Base-by-base conservation (phyloP, 2,113 vertebrate genomes). In the Argyrosomus japonicus region DNA sequence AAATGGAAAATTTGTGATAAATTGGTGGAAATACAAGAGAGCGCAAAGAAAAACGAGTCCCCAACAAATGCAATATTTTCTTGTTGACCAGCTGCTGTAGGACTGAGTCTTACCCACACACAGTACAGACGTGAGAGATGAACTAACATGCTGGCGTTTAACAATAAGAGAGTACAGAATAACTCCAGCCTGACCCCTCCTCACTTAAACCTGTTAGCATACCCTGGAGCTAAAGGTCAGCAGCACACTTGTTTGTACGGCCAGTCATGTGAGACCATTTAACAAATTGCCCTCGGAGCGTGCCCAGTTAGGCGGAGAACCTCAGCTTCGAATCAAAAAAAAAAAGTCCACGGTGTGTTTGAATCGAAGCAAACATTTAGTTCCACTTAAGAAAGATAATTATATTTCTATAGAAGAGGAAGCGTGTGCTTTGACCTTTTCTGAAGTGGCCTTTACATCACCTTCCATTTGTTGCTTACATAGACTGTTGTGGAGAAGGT, bases 191-290 rank as follows among this genome's bases (percentile, higher is more conserved):
- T 48, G 3, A 7, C 23, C 32, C 11, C 45, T n/a, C 36, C 61
- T 58, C 0, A 9, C 65, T 80, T 68, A 8, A 75, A 64, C 11
- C 6, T 27, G 47, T 50, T 54, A 43, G 57, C 18, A 14, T 17
- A 23, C 10, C 27, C 25, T 1, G 7, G 0, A 60, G 61, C n/a
- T 77, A 19, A 77, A 72, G 71, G 54, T 83, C 80, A 79, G 36
- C 58, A 12, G 50, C 84, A 69, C 48, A 54, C 21, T n/a, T 75
- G 32, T 47, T 25, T 40, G 50, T 25, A 11, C 51, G 32, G 56
- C 43, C 58, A 17, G 18, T 40, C 17, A 27, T 68, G 12, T 48
- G 68, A 74, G 67, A 71, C 10, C 80, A 21, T 43, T 86, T 56
- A 48, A 17, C 77, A 68, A 47, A 6, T 15, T n/a, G 58, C 36